Base-by-base conservation (phyloP, 2,113 vertebrate species). In the Nannospalax galili region DNA sequence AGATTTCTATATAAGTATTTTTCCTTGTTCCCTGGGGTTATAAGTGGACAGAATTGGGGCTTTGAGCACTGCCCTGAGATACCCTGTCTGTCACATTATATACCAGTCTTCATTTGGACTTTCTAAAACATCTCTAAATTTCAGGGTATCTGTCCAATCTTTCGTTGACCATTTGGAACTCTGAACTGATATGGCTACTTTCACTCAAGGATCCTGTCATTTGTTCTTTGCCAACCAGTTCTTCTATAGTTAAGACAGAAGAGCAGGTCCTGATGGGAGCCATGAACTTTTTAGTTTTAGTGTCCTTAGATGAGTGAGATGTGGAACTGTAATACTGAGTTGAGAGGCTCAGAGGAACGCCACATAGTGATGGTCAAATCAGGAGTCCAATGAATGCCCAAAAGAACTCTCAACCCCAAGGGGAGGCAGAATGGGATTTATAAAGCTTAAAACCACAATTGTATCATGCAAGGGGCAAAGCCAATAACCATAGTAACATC, bases 201-300 rank as follows among this genome's bases (percentile, higher is more conserved):
- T 90, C 58, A 85, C 62, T 95, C 30, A 86, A 90, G 96, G 40
- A 2, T 89, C 42, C 37, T 95, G 92, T 97, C 82, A 84, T 78
- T 96, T 92, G 73, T 1, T 16, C 35, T 75, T 89, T 91, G 37
- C 30, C 70, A 89, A 48, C 35, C 32, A 56, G 28, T 70, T 85
- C 45, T 12, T 92, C 45, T 74, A 77, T 86, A 86, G 95, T 90
- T 88, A 82, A 82, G 52, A 37, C 45, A n/a, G 42, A 88, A 86
- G 64, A 48, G 65, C 22, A 73, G 69, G 12, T 93, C 40, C 40
- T 37, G 3, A n/a, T 88, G 92, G 60, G 88, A 93, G 45, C 35
- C 14, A 48, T 64, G 77, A 75, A 24, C 4, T 35, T 89, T 92
- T 84, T 79, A 42, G 32, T 37, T 90, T 37, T 70, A 80, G 7